Percentiles rank a stretch among this genome's conserved stretches.
These are phyloP conservation scores for Xenopus petersii DNA, from an alignment of 2,797 vertebrate species.

Conservation along the genomic window DNA sequence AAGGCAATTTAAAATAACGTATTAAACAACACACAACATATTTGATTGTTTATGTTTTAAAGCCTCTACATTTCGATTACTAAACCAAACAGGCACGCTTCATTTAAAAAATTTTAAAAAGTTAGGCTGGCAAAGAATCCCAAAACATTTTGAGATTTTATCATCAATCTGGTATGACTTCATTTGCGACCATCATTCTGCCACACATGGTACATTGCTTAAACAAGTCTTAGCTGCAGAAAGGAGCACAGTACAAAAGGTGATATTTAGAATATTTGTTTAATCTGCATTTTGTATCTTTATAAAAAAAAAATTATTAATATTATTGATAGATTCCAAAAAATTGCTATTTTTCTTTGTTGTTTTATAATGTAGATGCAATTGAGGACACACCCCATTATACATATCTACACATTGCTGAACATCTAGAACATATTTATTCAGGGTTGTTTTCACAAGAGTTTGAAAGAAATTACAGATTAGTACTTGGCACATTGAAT, in stretches of 20 bases:
- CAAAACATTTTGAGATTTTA: not conserved
- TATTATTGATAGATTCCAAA: no score
- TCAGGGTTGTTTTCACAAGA: no score
- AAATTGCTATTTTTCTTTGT: no score
- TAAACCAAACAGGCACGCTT: not conserved
- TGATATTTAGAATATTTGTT: not conserved
- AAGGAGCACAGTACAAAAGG: not conserved
- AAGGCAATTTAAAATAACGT: constrained; percentile 22
- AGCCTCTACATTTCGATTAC: not conserved
- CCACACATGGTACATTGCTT: not conserved
- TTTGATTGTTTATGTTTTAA: no score
- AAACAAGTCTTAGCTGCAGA: not conserved
- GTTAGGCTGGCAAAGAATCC: not conserved
- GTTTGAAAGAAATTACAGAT: no score
- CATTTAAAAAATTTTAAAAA: not conserved
- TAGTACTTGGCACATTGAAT: no score
- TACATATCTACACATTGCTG: no score
- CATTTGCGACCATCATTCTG: not conserved
- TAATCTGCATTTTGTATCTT: not conserved
- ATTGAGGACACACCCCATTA: no score
- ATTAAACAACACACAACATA: not conserved
- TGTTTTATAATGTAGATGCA: no score
- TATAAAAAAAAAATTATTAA: not conserved
- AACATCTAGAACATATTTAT: no score
- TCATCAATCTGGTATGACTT: not conserved